Percentiles rank a stretch among this genome's conserved stretches.
Conservation (phyloP, 2,888 invertebrate species). For the Melikaiella ostensackeni region DNA sequence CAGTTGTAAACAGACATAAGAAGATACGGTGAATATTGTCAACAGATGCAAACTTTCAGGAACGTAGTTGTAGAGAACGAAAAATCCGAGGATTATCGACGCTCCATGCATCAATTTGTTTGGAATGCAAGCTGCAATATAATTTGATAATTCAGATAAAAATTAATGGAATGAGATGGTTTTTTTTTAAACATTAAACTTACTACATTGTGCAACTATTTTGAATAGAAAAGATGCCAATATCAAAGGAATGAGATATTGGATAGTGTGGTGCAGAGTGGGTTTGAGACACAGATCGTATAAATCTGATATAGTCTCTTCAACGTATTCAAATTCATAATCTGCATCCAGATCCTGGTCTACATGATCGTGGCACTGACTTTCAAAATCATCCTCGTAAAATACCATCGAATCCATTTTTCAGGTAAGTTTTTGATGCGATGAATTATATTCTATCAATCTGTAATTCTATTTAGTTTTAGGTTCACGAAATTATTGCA, state of each 20-base stretch:
- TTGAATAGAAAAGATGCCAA: slow-evolving; percentile 65
- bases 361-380: slow-evolving; percentile 60
- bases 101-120: slow-evolving; percentile 60
- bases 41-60: slow-evolving; percentile 68
- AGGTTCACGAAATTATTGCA: not conserved
- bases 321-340: slow-evolving; percentile 68
- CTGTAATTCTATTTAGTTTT: not conserved
- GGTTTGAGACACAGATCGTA: slow-evolving; percentile 70
- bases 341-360: slow-evolving; percentile 65
- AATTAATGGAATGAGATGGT: not conserved
- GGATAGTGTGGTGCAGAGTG: slow-evolving; percentile 66
- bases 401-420: slow-evolving; percentile 56
- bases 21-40: slow-evolving; percentile 61
- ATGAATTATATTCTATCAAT: not conserved
- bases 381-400: slow-evolving; percentile 64
- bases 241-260: slow-evolving; percentile 68
- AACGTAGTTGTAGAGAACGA: slow-evolving; percentile 68
- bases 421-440: not conserved
- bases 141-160: not conserved
- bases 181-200: slow-evolving; percentile 48
- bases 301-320: slow-evolving; percentile 67
- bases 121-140: slow-evolving; percentile 59
- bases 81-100: slow-evolving; percentile 67
- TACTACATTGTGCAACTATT: slow-evolving; percentile 65
- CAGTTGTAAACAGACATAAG: slow-evolving; percentile 64